Base-by-base conservation (phyloP, 2,797 vertebrate species). In the Tachyglossus aculeatus region DNA sequence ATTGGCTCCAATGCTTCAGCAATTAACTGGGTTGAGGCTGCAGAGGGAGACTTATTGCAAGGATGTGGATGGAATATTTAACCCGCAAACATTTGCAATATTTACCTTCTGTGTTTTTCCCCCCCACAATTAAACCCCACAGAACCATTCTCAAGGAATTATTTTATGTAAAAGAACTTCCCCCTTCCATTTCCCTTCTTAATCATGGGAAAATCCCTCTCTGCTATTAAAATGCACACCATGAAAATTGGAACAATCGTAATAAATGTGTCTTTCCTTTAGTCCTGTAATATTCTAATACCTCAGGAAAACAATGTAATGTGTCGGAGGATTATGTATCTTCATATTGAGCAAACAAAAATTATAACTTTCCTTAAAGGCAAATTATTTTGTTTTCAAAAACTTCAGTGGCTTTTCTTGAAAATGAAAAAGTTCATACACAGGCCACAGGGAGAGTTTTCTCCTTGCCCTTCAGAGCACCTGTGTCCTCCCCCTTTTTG, bases 141-240 rank as follows among this genome's bases (percentile, higher is more conserved):
- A 88, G 72, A 71, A 82, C 87, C 82, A 61, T 72, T 83, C 74
- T 31, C 78, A 78, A 82, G 84, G 67, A 53, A 82, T 88, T 76
- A 47, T 60, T 75, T 67, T 53, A 83, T 64, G 39, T 51, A 81
- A 67, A 64, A 84, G 67, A 68, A 72, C 66, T 71, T 86, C 83
- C 72, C 74, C 29, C 10, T 21, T 60, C 63, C 63, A 38, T 81
- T 88, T 87, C 79, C 71, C 70, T 74, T 88, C 78, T 80, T 91
- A 89, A 88, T 90, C 57, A 83, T 14, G 15, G 78, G 79, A 71
- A 88, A 92, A 92, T 89, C 88, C 63, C 66, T 63, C 66, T 81
- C 75, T 82, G 69, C 69, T 88, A 87, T 91, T 90, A 89, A 90
- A 90, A 90, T 33, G 68, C 81, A 61, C 84, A 82, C 84, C 7